A percentile compares a stretch with the other conserved stretches of the same genome.
Conservation (phyloP, 2,797 vertebrate genomes). For the Notamacropus eugenii region DNA sequence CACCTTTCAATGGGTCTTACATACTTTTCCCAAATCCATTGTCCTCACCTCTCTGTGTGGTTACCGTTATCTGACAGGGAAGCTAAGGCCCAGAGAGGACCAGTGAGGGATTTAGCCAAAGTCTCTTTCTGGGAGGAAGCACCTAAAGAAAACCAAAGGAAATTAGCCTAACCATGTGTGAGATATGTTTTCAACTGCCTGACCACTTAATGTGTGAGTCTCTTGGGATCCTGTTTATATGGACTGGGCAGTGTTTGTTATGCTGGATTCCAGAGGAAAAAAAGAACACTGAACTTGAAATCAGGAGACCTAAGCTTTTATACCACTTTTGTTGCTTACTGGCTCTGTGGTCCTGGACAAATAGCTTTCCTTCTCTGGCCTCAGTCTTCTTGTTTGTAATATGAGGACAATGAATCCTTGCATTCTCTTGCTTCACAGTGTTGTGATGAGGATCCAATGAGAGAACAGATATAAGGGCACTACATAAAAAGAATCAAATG, state of each 20-base stretch:
- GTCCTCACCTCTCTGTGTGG: not conserved
- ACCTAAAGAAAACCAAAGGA: conserved; percentile 6
- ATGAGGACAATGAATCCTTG: not conserved
- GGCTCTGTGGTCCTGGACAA: conserved; percentile 2
- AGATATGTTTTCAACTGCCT: not conserved
- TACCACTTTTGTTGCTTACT: not conserved
- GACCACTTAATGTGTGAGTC: not conserved
- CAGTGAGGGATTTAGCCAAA: not conserved
- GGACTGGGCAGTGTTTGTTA: not conserved
- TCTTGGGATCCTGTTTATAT: not conserved
- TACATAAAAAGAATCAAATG: not conserved
- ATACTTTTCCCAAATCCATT: not conserved
- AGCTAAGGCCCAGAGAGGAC: not conserved
- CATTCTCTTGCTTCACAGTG: not conserved
- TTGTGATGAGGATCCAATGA: not conserved
- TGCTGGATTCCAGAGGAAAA: not conserved
- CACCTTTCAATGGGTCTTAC: not conserved
- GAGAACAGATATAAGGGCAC: not conserved
- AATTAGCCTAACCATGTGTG: not conserved
- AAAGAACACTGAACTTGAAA: not conserved
- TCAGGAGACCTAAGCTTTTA: not conserved
- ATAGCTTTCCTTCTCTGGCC: not conserved
- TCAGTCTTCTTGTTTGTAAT: conserved; percentile 19
- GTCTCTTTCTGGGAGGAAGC: not conserved
- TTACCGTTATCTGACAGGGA: not conserved